Base-by-base conservation (phyloP, 2,797 vertebrate species). In the Micropoecilia bifurca region DNA sequence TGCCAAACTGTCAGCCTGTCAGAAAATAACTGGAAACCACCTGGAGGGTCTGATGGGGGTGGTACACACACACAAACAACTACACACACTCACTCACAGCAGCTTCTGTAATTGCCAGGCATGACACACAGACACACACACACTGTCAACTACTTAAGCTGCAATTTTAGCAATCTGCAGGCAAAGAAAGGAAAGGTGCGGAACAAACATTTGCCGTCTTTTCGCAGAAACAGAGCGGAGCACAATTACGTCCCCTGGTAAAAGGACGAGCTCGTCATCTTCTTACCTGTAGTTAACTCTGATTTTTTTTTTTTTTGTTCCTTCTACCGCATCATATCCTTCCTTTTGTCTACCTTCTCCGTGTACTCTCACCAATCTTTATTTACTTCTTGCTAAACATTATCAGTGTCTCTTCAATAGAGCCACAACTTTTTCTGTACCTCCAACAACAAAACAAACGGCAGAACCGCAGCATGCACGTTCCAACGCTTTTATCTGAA, bases 71-170 rank as follows among this genome's bases (percentile, higher is more conserved):
- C 73, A 43, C 73, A 80, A 71, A 46, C 74, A 83, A 76, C 76
- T 75, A 61, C 45, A 43, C 43, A 43, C 43, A 43, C 47, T 22
- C 48, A 73, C 36, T 71, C 74, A 63, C 22, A 61, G 82, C 59
- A 18, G 68, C 74, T 79, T 78, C 78, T 82, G 75, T 88, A 88
- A 89, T 87, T 88, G 81, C 81, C 55, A 68, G 77, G 73, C 43
- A 47, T 80, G 74, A 84, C 80, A 86, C 55, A 87, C 10, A n/a
- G n/a, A n/a, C n/a, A 71, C 66, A 80, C 75, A 33, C 33, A 71
- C 66, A 80, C 75, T 76, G 86, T 83, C 88, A 87, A 85, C 78
- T 84, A 88, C 85, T 90, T 88, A 91, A 86, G 82, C 82, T 63
- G 76, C 79, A 85, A 82, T 89, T 84, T 89, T 59, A 30, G 76